phyloP scores from a whole-genome alignment of 1,140 invertebrate genomes.

The Bombyx mori region ASM3026992v2 NC_085119.1:10671001-10671500 shows the following conservation, averaged over 20 bases:
- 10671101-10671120: conserved; percentile 85
- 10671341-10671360: conserved; percentile 97
- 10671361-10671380: conserved; percentile 95
- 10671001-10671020: conserved; percentile 87
- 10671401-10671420: conserved; percentile 94
- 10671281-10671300: conserved; percentile 90
- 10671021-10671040: conserved; percentile 90
- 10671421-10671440: conserved; percentile 91
- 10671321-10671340: conserved; percentile 85
- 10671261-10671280: conserved; percentile 96
- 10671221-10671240: conserved; percentile 96
- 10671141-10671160: conserved; percentile 86
- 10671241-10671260: conserved; percentile 96
- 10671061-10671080: conserved; percentile 86
- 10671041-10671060: conserved; percentile 85
- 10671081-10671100: conserved; percentile 77
- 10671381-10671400: conserved; percentile 92
- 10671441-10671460: conserved; percentile 83
- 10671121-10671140: conserved; percentile 93
- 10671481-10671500: conserved; percentile 87
- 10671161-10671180: conserved; percentile 88
- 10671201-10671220: conserved; percentile 96
- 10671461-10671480: conserved; percentile 82
- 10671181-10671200: conserved; percentile 91
- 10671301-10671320: conserved; percentile 95